Percentiles rank a stretch among this genome's conserved stretches.
phyloP scores from a whole-genome alignment of 2,113 vertebrate genomes.

The Mesembrinibis cayennensis region DNA sequence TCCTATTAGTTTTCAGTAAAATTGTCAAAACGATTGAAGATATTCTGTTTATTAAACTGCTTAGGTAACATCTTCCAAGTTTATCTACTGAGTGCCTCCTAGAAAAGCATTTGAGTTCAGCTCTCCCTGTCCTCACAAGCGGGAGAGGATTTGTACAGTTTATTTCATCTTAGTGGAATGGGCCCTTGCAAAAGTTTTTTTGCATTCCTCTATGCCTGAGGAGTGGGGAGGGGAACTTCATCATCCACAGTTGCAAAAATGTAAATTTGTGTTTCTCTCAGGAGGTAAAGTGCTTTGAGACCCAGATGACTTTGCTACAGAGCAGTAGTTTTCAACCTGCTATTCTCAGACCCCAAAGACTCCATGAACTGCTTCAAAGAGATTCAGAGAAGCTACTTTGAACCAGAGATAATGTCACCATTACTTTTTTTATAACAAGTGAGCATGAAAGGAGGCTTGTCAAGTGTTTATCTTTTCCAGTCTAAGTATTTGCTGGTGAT shows the following conservation, averaged over 20 bases:
- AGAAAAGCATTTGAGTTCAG: background rate
- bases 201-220: background rate
- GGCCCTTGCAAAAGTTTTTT: background rate
- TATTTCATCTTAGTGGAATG: background rate
- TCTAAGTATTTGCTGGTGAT: background rate
- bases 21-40: background rate
- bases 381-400: background rate
- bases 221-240: background rate
- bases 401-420: background rate
- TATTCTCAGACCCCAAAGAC: background rate
- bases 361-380: background rate
- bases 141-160: background rate
- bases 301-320: background rate
- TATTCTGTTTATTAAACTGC: background rate
- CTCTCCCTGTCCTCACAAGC: background rate
- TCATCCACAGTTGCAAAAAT: background rate
- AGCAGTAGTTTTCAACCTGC: background rate
- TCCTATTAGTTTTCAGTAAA: background rate
- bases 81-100: background rate
- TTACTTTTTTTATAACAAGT: background rate
- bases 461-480: background rate
- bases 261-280: background rate
- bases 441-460: background rate
- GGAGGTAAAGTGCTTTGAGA: background rate
- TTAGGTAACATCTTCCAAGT: background rate